Conservation (phyloP, 2,113 vertebrate genomes). For the Larimichthys crocea region DNA sequence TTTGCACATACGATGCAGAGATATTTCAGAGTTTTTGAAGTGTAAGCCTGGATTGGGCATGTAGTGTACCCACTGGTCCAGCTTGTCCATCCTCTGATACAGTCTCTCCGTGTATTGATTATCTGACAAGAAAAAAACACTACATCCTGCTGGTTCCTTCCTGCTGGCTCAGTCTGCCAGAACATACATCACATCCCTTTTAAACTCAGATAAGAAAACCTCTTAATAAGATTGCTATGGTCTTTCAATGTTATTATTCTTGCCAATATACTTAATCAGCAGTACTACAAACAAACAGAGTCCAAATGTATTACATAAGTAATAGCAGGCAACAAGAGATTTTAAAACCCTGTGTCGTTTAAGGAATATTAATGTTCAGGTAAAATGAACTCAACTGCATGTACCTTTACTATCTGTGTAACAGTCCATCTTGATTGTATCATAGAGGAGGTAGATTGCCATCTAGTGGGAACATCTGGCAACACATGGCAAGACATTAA, state of each 20-base stretch:
- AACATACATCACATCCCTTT: constrained; percentile 72
- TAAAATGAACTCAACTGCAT: constrained; percentile 26
- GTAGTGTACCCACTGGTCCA: constrained; percentile 52
- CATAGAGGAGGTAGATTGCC: constrained; percentile 68
- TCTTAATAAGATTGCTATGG: constrained; percentile 73
- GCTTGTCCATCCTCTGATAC: constrained; percentile 70
- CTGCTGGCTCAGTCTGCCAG: constrained; percentile 77
- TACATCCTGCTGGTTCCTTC: constrained; percentile 79
- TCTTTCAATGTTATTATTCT: constrained; percentile 59
- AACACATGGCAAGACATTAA: constrained; percentile 10
- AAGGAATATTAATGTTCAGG: constrained; percentile 27
- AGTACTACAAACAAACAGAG: constrained; percentile 42
- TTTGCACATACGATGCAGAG: constrained; percentile 42
- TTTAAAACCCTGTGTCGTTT: constrained; percentile 27
- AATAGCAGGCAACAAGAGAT: constrained; percentile 10
- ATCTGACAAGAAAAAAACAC: constrained; percentile 79
- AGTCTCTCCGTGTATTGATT: constrained; percentile 80
- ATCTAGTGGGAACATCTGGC: constrained; percentile 73
- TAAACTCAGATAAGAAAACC: constrained; percentile 71
- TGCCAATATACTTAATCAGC: constrained; percentile 58
- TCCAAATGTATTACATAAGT: constrained; percentile 14
- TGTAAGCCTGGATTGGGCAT: constrained; percentile 31
- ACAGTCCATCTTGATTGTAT: background rate
- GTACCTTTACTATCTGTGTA: constrained; percentile 29
- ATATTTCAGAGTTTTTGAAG: constrained; percentile 60